Conservation (phyloP, 2,797 vertebrate species). For the Numenius phaeopus region DNA sequence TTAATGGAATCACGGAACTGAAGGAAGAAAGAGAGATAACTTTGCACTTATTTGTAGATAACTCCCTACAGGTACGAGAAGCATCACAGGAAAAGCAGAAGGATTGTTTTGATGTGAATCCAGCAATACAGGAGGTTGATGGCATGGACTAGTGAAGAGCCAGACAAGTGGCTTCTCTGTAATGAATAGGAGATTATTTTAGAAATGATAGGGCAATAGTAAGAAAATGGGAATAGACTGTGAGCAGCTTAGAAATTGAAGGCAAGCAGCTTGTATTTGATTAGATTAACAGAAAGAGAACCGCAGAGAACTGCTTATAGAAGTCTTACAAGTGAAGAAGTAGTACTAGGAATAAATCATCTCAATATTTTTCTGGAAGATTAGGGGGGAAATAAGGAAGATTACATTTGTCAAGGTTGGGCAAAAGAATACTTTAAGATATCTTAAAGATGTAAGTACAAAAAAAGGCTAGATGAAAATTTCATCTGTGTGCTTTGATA, state of each 20-base stretch:
- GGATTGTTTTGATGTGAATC: neutral
- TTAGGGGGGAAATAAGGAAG: neutral
- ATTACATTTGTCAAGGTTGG: neutral
- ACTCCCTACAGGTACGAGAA: neutral
- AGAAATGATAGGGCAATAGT: neutral
- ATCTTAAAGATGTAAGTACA: neutral
- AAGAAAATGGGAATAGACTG: neutral
- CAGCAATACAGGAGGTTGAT: neutral
- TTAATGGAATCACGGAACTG: neutral
- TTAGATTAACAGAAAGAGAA: conserved; percentile 1
- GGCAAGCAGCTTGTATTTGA: neutral
- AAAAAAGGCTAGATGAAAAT: neutral
- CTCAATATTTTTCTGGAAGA: neutral
- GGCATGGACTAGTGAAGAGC: neutral
- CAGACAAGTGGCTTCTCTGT: neutral
- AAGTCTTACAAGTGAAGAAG: neutral
- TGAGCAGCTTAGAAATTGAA: neutral
- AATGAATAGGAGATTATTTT: neutral
- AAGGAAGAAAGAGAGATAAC: neutral
- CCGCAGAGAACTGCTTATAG: neutral
- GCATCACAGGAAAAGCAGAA: neutral
- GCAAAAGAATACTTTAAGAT: neutral
- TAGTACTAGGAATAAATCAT: neutral
- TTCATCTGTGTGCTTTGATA: neutral
- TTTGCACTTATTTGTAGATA: neutral